Percentiles rank a stretch among this genome's conserved stretches.
These are phyloP conservation scores for Acanthosepion lycidas DNA, from an alignment of 2,888 invertebrate genomes.

Conservation along the genomic window DNA sequence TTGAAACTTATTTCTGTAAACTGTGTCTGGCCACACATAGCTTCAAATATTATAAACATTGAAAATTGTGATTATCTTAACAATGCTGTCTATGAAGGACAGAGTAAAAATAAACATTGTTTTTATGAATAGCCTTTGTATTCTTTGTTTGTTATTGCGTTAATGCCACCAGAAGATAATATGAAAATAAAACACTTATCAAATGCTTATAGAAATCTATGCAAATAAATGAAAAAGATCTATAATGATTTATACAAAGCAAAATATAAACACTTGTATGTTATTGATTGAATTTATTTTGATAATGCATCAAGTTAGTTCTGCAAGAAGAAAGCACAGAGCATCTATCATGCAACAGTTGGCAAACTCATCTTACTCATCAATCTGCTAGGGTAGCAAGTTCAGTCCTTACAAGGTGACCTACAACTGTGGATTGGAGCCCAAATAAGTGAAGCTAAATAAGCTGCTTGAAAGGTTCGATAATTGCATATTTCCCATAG, in stretches of 20 bases:
- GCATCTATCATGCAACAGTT: too few species aligned
- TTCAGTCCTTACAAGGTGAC: too few species aligned
- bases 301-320: too few species aligned
- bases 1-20: not conserved
- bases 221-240: not conserved
- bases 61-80: not conserved
- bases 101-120: too few species aligned
- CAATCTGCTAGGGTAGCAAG: too few species aligned
- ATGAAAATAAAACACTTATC: not conserved
- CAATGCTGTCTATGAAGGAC: not conserved
- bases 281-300: not conserved
- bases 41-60: not conserved
- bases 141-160: not conserved
- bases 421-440: too few species aligned
- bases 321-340: too few species aligned
- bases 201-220: not conserved
- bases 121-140: too few species aligned
- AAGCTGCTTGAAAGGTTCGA: too few species aligned
- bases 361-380: too few species aligned
- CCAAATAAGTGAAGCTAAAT: too few species aligned
- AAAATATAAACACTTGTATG: not conserved
- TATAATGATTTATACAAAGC: not conserved
- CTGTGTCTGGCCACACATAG: not conserved
- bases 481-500: too few species aligned
- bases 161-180: not conserved